These are phyloP conservation scores for Iphiclides podalirius DNA, from an alignment of 2,888 invertebrate genomes.

Conservation along the genomic window DNA sequence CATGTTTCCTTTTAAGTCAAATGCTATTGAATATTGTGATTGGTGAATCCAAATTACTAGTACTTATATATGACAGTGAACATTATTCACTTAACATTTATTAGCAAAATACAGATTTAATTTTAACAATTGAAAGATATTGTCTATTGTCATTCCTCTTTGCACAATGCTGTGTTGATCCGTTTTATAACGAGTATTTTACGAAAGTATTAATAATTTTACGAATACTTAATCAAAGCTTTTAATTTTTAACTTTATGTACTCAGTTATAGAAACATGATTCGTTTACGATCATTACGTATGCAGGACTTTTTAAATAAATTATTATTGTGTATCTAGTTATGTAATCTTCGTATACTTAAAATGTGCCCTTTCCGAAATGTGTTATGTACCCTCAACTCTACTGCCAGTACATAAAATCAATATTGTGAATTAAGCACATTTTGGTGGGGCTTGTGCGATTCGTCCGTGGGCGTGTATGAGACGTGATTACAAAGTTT, in stretches of 20 bases:
- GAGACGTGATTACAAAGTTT: constrained; percentile 40
- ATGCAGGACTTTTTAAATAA: constrained; percentile 33
- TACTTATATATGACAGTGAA: constrained; percentile 27
- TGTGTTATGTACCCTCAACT: constrained; percentile 34
- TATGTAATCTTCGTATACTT: constrained; percentile 37
- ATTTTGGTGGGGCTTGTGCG: constrained; percentile 34
- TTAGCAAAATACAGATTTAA: not conserved
- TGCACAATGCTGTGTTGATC: constrained; percentile 38
- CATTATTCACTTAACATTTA: not conserved
- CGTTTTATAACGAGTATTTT: constrained; percentile 49
- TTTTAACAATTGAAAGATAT: constrained; percentile 6
- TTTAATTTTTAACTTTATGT: constrained; percentile 24
- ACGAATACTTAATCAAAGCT: constrained; percentile 41
- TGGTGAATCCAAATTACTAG: constrained; percentile 27
- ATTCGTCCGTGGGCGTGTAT: constrained; percentile 41
- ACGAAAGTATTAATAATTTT: constrained; percentile 59
- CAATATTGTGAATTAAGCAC: constrained; percentile 31
- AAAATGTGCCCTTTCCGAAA: constrained; percentile 33
- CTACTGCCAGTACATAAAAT: constrained; percentile 49
- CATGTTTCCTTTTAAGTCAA: constrained; percentile 17
- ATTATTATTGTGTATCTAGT: constrained; percentile 45
- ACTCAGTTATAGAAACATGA: constrained; percentile 21
- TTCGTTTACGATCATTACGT: constrained; percentile 21
- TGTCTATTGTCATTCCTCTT: constrained; percentile 32
- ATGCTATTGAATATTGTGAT: constrained; percentile 18